These are phyloP conservation scores for Geodia barretti DNA, from an alignment of 37 sponge, comb jelly and placozoan species.

Conservation along the genomic window DNA sequence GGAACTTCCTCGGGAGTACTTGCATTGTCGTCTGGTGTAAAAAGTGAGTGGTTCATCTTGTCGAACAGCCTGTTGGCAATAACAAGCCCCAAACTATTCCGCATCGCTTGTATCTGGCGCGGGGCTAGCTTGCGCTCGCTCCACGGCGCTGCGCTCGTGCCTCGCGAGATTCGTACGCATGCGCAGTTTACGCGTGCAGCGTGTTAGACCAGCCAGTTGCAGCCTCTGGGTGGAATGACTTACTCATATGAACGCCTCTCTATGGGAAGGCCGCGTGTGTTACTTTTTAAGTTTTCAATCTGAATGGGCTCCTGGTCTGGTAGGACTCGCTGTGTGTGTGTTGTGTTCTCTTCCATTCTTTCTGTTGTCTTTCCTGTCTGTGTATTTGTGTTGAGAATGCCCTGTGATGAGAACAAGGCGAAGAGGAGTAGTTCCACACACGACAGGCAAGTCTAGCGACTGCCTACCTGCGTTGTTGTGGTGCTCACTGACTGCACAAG, in stretches of 20 bases:
- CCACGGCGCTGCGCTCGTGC: no score
- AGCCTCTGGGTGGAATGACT: constrained; percentile 59
- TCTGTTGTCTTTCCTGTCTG: neutral
- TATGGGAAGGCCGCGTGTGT: constrained; percentile 24
- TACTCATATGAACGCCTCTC: constrained; percentile 72
- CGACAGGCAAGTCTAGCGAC: no score
- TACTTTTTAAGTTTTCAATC: constrained; percentile 89
- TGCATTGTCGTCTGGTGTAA: no score
- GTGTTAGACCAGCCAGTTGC: constrained; percentile 3
- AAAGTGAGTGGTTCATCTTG: no score
- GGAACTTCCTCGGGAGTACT: no score
- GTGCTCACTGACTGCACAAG: no score
- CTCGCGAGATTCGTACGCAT: no score
- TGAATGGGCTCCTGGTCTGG: constrained; percentile 63
- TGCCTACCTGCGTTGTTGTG: no score
- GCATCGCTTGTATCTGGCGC: no score
- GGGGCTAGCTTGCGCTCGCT: no score
- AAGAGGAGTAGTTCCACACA: constrained; percentile 37
- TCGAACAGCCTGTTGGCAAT: no score
- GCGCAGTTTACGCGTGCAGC: neutral
- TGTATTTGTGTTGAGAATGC: neutral
- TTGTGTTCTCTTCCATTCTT: neutral
- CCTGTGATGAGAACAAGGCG: constrained; percentile 54
- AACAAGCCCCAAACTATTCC: no score
- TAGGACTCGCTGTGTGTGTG: constrained; percentile 5